Base-by-base conservation (phyloP, 2,797 vertebrate genomes). In the Parambassis ranga region DNA sequence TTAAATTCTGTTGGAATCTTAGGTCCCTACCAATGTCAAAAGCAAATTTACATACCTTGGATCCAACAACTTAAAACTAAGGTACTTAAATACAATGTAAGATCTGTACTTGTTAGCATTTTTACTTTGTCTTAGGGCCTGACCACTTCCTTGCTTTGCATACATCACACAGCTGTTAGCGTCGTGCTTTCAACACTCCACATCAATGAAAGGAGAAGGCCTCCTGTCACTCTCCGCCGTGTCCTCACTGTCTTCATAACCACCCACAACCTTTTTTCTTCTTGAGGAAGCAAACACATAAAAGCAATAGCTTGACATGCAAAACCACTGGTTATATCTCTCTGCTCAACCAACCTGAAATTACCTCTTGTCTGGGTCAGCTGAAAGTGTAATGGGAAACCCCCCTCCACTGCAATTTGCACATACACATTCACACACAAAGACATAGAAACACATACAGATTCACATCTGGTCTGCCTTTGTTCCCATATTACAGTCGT, bases 381-480 rank as follows among this genome's bases (percentile, higher is more conserved):
- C 70, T 71, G 56, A 65, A 70, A 59, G 63, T 63, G 53, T 49
- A 66, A 81, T 31, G 64, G 65, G 70, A 73, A 65, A 18, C 13
- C 28, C 51, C 30, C 51, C 20, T 7, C 33, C 19, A 8, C 6
- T 20, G 0, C 20, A 30, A n/a, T 48, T 53, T 56, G 11, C 38
- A 28, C 64, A 36, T 30, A 68, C 48, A 52, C 48, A 71, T 39
- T 65, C 64, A 58, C 73, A 58, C 73, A 73, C 51, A 31, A 31
- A 31, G 42, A 35, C 46, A 26, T 13, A 53, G 46, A 66, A 51
- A 61, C 32, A 9, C 7, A 10, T 28, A 23, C 3, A 59, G 26
- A 44, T 37, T 50, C 73, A 82, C 85, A 89, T 80, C 88, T 91
- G 87, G 67, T 85, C 71, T 11, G 24, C 65, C 84, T 88, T 83